These are phyloP conservation scores for Patella ulyssiponensis DNA, from an alignment of 2,888 invertebrate species.

Conservation along the genomic window DNA sequence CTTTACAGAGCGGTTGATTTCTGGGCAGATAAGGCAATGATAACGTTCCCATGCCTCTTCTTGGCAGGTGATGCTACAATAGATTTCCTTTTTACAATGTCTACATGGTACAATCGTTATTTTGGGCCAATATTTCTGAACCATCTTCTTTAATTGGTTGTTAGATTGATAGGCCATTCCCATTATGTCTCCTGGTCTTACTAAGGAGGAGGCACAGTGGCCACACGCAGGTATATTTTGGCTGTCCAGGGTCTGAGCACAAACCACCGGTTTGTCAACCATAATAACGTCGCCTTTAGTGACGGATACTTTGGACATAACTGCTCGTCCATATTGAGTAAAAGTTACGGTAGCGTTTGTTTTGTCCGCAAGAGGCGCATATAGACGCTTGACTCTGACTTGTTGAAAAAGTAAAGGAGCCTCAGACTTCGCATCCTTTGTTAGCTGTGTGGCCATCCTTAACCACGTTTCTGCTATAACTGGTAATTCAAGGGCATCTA, in stretches of 20 bases:
- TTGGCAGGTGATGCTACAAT: slow-evolving; percentile 52
- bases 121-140: slow-evolving; percentile 48
- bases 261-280: slow-evolving; percentile 47
- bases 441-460: slow-evolving; percentile 39
- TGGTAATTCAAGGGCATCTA: slow-evolving; percentile 43
- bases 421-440: slow-evolving; percentile 36
- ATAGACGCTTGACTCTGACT: slow-evolving; percentile 48
- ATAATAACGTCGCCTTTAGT: slow-evolving; percentile 45
- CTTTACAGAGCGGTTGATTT: slow-evolving; percentile 40
- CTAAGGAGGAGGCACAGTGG: slow-evolving; percentile 51
- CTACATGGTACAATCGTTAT: slow-evolving; percentile 41
- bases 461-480: slow-evolving; percentile 53
- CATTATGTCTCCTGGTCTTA: slow-evolving; percentile 43
- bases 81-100: slow-evolving; percentile 46
- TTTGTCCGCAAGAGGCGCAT: slow-evolving; percentile 43
- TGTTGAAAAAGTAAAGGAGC: slow-evolving; percentile 49
- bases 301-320: slow-evolving; percentile 40
- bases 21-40: slow-evolving; percentile 57
- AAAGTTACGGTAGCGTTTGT: slow-evolving; percentile 44
- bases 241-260: slow-evolving; percentile 52
- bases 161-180: slow-evolving; percentile 41
- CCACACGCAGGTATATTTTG: slow-evolving; percentile 46
- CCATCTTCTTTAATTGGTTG: slow-evolving; percentile 43
- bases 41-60: slow-evolving; percentile 55
- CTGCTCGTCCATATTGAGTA: slow-evolving; percentile 46